Evolutionary conservation across 2,888 invertebrate species (phyloP).

Genomic region (Harpalus rufipes): DNA sequence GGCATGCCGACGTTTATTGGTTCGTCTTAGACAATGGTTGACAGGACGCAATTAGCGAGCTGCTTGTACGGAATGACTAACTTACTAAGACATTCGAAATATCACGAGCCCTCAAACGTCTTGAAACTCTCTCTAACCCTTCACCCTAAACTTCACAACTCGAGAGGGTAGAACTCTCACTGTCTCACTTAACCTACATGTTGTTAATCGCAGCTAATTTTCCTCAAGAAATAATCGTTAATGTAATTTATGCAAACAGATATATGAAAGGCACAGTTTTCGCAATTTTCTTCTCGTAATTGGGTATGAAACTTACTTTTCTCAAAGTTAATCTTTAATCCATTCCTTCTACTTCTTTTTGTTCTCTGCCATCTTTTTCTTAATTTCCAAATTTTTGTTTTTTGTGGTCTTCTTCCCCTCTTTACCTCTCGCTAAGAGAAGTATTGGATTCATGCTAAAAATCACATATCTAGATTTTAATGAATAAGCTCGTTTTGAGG

Average conservation of each 20-base stretch:
- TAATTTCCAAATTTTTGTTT: no score
- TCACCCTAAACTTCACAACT: not conserved
- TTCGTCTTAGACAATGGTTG: conserved; percentile 71
- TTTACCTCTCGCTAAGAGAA: no score
- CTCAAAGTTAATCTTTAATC: no score
- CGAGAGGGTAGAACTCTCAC: not conserved
- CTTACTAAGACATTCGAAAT: conserved; percentile 65
- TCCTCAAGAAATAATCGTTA: not conserved
- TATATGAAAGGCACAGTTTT: no score
- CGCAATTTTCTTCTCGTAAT: no score
- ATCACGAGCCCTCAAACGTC: conserved; percentile 54
- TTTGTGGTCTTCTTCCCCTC: no score
- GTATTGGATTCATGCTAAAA: no score
- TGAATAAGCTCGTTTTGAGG: no score
- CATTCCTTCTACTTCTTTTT: no score
- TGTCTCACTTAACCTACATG: not conserved
- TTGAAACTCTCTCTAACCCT: conserved; percentile 29
- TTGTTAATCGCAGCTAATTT: not conserved
- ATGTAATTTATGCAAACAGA: not conserved
- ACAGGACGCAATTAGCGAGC: conserved; percentile 72
- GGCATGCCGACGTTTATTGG: conserved; percentile 69
- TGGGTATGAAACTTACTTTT: no score
- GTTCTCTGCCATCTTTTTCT: no score
- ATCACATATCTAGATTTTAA: no score
- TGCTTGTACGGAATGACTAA: conserved; percentile 64